Evolutionary conservation across 2,797 vertebrate species (phyloP), one percentile per base, ranked within the genome.

Genomic region (Sciurus vulgaris): DNA sequence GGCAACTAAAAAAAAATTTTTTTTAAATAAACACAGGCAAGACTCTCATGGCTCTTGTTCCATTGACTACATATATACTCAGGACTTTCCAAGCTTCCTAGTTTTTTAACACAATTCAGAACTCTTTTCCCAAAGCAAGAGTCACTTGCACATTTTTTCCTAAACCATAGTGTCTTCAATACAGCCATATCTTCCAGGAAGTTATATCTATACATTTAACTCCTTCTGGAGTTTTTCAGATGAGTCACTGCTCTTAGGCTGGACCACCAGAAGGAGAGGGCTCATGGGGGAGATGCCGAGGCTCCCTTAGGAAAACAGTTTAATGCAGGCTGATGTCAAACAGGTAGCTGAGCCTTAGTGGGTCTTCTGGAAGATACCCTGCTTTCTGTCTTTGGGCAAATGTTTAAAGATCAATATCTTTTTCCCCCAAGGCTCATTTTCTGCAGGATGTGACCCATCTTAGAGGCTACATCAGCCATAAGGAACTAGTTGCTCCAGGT

Each of bases 41-140:
- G 59, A 47, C 11, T 74, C 38, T 22, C 18, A n/a, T 1, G 30
- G 24, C n/a, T 35, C 54, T 82, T 78, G 11, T 24, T 85, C 49
- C 47, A n/a, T 0, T 83, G 49, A 38, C 44, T 89, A 41, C 54
- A 63, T 2, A 28, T 28, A 70, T 38, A 38, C 38, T 38, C 28
- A 70, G 44, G 49, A 65, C 7, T 82, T 77, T 44, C 28, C 28
- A 41, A 69, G 67, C 56, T 69, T n/a, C 47, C 20, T 33, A 56
- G 30, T 81, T 30, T 90, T 69, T 89, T 41, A 76, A 89, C 72
- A 85, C 41, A 78, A 73, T 91, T 96, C 70, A 78, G 76, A 96
- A 51, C 13, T 65, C 49, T 76, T 77, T 44, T 84, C 33, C 49
- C 24, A 54, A 44, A 44, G 54, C n/a, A 73, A 61, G 72, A 86